Evolutionary conservation across 2,888 invertebrate species (phyloP), one percentile per base, ranked within the genome.

Genomic region (Polia nebulosa): DNA sequence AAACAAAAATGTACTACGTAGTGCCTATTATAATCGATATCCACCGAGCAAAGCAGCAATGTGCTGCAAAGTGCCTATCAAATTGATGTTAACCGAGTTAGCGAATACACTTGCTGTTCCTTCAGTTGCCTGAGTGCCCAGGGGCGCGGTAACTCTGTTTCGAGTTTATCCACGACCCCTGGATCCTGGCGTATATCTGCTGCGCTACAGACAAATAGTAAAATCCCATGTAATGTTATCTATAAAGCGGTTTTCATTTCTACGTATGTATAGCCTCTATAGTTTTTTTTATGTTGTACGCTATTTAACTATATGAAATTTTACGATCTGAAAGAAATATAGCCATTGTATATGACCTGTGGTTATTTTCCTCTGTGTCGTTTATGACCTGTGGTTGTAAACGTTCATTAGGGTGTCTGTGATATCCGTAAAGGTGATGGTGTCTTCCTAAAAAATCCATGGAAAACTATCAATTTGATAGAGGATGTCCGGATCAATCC

Each of bases 331-430:
- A 49, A 47, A 34, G 27, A 44, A 47, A 39, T 39, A 22, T 34
- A 55, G n/a, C 57, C n/a, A 66, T 45, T 59, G 29, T 47, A n/a
- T 36, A 25, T 25, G 25, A 44, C 20, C 15, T 63, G 11, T 60
- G 34, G 51, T 56, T 56, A 79, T 57, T 65, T 78, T 73, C 49
- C 9, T 25, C 29, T 55, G 25, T 34, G 29, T 39, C 39, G n/a
- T n/a, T n/a, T n/a, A n/a, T n/a, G n/a, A n/a, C 6, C 5, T 78
- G 44, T 29, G 13, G 4, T 36, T 60, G 34, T 55, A 15, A 55
- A 60, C 1, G 49, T 55, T 9, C 5, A 17, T 77, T 57, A 20
- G 3, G 22, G 17, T 72, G 52, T 60, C 27, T 36, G 25, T 63
- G 29, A 44, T 60, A 41, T n/a, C 11, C n/a, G 11, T 45, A 6